Conservation (phyloP, 37 sponge, comb jelly and placozoan genomes). For the Oscarella lobularis region DNA sequence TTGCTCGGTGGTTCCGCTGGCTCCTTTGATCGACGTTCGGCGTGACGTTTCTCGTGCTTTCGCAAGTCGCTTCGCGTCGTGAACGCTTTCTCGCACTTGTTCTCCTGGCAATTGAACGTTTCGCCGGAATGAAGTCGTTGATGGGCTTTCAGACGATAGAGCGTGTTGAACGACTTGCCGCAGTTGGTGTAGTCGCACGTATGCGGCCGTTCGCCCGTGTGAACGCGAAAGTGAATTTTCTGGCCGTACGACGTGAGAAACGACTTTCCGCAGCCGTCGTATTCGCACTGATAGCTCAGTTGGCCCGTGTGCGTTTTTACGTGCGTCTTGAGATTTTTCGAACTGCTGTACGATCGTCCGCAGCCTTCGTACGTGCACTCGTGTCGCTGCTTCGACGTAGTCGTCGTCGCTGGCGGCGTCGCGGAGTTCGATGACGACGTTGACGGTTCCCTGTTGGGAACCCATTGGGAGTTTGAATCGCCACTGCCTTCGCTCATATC, state of each 20-base stretch:
- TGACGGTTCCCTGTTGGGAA: too few species aligned
- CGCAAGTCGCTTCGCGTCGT: slow-evolving; percentile 72
- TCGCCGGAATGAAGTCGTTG: slow-evolving; percentile 68
- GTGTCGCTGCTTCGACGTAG: not conserved
- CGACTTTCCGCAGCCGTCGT: slow-evolving; percentile 58
- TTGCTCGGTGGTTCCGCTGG: too few species aligned
- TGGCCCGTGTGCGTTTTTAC: slow-evolving; percentile 59
- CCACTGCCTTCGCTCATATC: too few species aligned
- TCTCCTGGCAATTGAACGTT: slow-evolving; percentile 51
- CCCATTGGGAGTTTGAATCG: too few species aligned
- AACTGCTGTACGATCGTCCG: slow-evolving; percentile 42
- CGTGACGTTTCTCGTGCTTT: slow-evolving; percentile 66
- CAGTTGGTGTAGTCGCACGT: slow-evolving; percentile 44
- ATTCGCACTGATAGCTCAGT: slow-evolving; percentile 46
- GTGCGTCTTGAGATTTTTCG: slow-evolving; percentile 60
- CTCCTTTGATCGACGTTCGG: slow-evolving; percentile 56
- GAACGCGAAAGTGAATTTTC: slow-evolving; percentile 53
- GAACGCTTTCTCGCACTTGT: slow-evolving; percentile 57
- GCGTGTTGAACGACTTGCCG: slow-evolving; percentile 55
- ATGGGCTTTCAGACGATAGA: slow-evolving; percentile 69
- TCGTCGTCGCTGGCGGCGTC: too few species aligned
- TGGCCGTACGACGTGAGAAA: slow-evolving; percentile 69
- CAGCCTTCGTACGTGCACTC: slow-evolving; percentile 72
- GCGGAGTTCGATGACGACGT: too few species aligned
- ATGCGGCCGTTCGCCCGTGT: slow-evolving; percentile 78